phyloP scores from a whole-genome alignment of 30 jellyfish, hydroid and myxozoan species.

The Euphysa ruthae region DNA sequence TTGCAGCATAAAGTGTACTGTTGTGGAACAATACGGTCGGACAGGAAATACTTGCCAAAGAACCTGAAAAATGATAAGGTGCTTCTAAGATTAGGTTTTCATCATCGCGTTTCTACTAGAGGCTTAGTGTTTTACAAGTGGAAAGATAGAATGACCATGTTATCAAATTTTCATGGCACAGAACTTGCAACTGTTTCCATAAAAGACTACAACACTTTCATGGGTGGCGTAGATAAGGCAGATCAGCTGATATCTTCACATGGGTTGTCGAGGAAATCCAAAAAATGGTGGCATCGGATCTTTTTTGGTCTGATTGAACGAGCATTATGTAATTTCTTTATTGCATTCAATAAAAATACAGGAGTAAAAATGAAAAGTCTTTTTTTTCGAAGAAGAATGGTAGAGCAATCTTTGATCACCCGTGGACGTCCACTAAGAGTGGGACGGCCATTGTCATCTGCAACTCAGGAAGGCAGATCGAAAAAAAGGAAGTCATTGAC shows the following conservation, averaged over 20 bases:
- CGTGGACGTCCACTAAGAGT: constrained; percentile 47
- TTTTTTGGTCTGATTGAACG: constrained; percentile 47
- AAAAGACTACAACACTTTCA: constrained; percentile 32
- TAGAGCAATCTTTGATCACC: constrained; percentile 54
- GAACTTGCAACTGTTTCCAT: constrained; percentile 24
- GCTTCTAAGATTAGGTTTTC: constrained; percentile 32
- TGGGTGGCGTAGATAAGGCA: constrained; percentile 79
- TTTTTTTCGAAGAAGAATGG: constrained; percentile 32
- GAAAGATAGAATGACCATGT: constrained; percentile 41
- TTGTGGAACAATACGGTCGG: constrained; percentile 45
- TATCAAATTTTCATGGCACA: constrained; percentile 51
- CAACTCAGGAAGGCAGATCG: constrained; percentile 14
- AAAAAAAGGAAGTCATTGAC: constrained; percentile 44
- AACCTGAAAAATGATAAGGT: constrained; percentile 35
- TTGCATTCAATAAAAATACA: constrained; percentile 42
- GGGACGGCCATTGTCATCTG: constrained; percentile 48
- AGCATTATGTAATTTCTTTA: not conserved
- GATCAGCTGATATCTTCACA: constrained; percentile 44
- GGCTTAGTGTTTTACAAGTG: constrained; percentile 40
- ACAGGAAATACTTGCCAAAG: constrained; percentile 42
- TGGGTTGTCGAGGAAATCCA: constrained; percentile 51
- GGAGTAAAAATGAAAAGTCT: constrained; percentile 17
- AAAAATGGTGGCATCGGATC: constrained; percentile 68
- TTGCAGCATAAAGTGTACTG: constrained; percentile 8
- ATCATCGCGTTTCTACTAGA: constrained; percentile 23